Conservation (phyloP, 2,113 vertebrate species). For the Pollachius pollachius region DNA sequence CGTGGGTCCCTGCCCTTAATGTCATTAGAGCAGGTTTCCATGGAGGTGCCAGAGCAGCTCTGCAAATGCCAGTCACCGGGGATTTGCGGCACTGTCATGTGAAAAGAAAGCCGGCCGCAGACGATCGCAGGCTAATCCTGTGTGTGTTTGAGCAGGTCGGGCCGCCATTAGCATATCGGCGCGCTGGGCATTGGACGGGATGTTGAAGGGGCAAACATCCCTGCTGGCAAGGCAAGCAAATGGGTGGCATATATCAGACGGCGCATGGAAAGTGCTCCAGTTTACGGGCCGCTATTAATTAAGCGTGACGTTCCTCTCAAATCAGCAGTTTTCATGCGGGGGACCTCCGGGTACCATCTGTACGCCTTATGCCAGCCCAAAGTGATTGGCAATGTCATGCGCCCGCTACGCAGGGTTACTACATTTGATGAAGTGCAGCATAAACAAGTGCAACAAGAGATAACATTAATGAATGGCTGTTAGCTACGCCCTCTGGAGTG, state of each 20-base stretch:
- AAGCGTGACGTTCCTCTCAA: constrained; percentile 68
- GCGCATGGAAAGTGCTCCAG: constrained; percentile 42
- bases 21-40: constrained; percentile 57
- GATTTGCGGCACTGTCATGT: constrained; percentile 54
- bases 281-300: constrained; percentile 71
- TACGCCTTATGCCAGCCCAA: constrained; percentile 55
- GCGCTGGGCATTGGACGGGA: background rate
- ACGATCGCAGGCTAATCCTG: constrained; percentile 62
- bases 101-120: constrained; percentile 46
- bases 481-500: background rate
- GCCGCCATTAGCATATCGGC: constrained; percentile 49
- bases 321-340: constrained; percentile 72
- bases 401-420: constrained; percentile 41
- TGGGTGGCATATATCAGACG: constrained; percentile 57
- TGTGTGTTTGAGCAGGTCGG: constrained; percentile 57
- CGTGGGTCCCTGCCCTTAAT: constrained; percentile 38
- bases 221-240: constrained; percentile 53
- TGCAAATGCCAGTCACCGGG: constrained; percentile 35
- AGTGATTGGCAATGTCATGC: constrained; percentile 69
- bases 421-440: constrained; percentile 21
- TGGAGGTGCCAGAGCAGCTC: constrained; percentile 33
- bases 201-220: constrained; percentile 44
- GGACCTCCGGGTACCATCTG: constrained; percentile 68
- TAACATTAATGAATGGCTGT: constrained; percentile 7
- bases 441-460: constrained; percentile 21